A percentile compares a stretch with the other conserved stretches of the same genome.
phyloP scores from a whole-genome alignment of 2,888 invertebrate genomes.

The Calameuta filiformis region DNA sequence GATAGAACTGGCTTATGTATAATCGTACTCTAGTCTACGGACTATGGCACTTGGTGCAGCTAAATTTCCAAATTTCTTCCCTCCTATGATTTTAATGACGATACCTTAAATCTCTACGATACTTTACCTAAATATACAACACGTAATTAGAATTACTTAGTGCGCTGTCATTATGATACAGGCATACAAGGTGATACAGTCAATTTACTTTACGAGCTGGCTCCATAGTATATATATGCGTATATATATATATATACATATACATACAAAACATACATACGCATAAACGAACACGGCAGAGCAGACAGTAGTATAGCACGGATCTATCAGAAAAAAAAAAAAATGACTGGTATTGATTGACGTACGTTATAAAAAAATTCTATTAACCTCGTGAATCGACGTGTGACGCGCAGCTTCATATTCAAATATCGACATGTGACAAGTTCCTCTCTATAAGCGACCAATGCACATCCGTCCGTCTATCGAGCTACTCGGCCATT shows the following conservation, averaged over 20 bases:
- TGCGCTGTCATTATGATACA: conserved; percentile 44
- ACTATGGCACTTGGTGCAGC: conserved; percentile 57
- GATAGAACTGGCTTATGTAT: conserved; percentile 13
- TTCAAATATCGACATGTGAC: background rate
- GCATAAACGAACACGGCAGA: background rate
- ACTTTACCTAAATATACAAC: conserved; percentile 46
- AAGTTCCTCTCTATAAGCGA: background rate
- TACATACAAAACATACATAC: background rate
- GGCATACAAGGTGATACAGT: conserved; percentile 41
- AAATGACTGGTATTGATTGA: background rate
- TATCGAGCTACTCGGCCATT: background rate
- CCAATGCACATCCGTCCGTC: background rate
- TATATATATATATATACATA: background rate
- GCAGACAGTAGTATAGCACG: background rate
- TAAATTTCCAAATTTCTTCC: conserved; percentile 38
- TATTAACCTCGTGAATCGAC: background rate
- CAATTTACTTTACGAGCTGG: conserved; percentile 27
- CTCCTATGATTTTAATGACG: background rate
- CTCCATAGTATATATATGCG: background rate
- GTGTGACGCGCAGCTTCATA: background rate
- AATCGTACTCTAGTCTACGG: conserved; percentile 30
- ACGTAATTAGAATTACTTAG: conserved; percentile 40
- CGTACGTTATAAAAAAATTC: background rate
- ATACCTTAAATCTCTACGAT: conserved; percentile 26
- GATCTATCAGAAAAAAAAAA: background rate